Percentiles rank a stretch among this genome's conserved stretches.
Conservation (phyloP, 1,140 invertebrate species). For the Metopolophium dirhodum region DNA sequence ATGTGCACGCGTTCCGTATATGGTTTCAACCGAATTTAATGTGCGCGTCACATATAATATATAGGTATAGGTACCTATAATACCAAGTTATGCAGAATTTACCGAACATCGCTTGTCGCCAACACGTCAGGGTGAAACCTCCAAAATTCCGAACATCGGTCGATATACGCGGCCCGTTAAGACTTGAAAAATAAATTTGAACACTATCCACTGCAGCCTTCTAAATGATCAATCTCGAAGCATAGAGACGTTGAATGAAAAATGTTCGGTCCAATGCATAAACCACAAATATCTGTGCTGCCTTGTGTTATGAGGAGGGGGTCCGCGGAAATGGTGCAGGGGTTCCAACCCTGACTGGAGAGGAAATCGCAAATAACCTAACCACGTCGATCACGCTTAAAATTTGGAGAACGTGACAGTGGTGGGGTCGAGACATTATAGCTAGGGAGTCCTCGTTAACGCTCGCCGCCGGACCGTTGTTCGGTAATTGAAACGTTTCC, state of each 20-base stretch:
- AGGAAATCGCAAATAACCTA: background rate
- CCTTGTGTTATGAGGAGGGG: no score
- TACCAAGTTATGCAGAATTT: background rate
- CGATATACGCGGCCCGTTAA: background rate
- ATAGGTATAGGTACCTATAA: background rate
- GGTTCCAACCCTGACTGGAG: background rate
- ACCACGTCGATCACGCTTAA: background rate
- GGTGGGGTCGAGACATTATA: background rate
- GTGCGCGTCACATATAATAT: background rate
- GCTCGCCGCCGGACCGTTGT: background rate
- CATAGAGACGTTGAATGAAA: background rate
- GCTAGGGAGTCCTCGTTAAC: background rate
- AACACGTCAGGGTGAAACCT: background rate
- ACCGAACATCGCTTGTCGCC: background rate
- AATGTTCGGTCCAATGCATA: background rate
- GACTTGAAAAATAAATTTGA: background rate
- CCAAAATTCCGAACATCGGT: background rate
- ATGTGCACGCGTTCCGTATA: background rate
- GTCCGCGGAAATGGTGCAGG: no score
- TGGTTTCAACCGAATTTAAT: background rate
- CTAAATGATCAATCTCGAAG: background rate
- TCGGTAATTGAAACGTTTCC: constrained; percentile 32
- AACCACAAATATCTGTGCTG: no score
- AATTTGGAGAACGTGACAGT: background rate
- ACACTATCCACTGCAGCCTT: background rate